A percentile compares a stretch with the other conserved stretches of the same genome.
Conservation (phyloP, 2,888 invertebrate genomes). For the Eristalis arbustorum region DNA sequence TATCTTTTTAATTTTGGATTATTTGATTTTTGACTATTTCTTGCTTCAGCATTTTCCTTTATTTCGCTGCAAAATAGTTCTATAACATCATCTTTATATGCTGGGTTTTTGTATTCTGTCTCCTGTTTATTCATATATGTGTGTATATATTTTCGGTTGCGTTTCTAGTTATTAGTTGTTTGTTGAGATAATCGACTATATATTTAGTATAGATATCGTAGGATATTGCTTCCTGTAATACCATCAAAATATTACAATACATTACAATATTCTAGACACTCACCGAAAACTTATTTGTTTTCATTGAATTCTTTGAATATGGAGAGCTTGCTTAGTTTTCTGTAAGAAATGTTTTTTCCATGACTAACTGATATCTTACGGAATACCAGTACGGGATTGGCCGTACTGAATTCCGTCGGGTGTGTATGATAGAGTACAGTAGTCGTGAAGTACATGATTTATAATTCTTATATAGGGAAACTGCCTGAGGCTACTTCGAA, state of each 20-base stretch:
- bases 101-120: too few relatives aligned
- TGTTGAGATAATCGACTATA: too few relatives aligned
- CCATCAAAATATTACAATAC: too few relatives aligned
- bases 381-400: conserved; percentile 35
- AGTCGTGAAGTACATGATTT: conserved; percentile 7
- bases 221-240: too few relatives aligned
- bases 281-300: too few relatives aligned
- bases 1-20: neutral
- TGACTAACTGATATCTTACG: neutral
- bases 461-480: conserved; percentile 13
- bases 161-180: too few relatives aligned
- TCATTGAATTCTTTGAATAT: neutral
- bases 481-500: too few relatives aligned
- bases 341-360: conserved; percentile 17
- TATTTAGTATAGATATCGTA: too few relatives aligned
- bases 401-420: conserved; percentile 62
- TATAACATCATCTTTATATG: neutral
- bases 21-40: conserved; percentile 1
- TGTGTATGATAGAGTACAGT: conserved; percentile 58
- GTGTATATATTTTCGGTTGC: too few relatives aligned
- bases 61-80: neutral
- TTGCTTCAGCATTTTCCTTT: neutral
- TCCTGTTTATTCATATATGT: too few relatives aligned
- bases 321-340: neutral
- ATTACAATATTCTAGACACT: too few relatives aligned